These are phyloP conservation scores for Campylomormyrus tamandua DNA, from an alignment of 2,113 vertebrate genomes.

Conservation along the genomic window DNA sequence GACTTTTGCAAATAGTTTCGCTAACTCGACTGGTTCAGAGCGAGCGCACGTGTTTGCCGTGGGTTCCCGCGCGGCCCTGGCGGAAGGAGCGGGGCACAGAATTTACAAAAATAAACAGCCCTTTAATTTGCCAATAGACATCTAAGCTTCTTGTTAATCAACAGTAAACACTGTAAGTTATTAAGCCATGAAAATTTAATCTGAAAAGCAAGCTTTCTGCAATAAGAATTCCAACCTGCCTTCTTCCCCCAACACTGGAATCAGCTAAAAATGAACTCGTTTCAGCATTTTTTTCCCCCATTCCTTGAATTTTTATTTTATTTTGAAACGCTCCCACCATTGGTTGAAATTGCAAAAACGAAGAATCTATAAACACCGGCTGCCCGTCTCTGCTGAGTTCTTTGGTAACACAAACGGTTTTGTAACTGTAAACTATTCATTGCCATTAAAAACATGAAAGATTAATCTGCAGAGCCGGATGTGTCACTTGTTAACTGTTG, in stretches of 20 bases:
- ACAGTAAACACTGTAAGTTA: constrained; percentile 1
- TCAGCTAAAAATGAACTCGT: background rate
- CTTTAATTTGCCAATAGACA: constrained; percentile 14
- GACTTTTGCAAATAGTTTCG: constrained; percentile 62
- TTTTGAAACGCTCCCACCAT: background rate
- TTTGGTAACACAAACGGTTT: background rate
- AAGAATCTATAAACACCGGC: background rate
- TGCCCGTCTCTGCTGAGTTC: background rate
- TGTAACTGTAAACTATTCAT: background rate
- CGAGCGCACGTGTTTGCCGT: constrained; percentile 27
- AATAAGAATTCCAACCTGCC: constrained; percentile 2
- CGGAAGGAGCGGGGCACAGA: constrained; percentile 16
- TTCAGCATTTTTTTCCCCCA: background rate
- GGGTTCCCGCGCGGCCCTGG: background rate
- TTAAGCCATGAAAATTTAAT: constrained; percentile 12
- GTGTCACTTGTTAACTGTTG: constrained; percentile 46
- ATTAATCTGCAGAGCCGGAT: constrained; percentile 24
- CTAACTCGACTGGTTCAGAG: constrained; percentile 50
- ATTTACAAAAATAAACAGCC: constrained; percentile 25
- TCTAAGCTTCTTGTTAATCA: constrained; percentile 13
- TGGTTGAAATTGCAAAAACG: background rate
- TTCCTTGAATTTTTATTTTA: background rate
- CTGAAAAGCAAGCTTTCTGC: constrained; percentile 16
- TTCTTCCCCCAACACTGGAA: too few species aligned
- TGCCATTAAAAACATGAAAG: background rate